Conservation (phyloP, 2,888 invertebrate genomes). For the Chloromyia formosa region DNA sequence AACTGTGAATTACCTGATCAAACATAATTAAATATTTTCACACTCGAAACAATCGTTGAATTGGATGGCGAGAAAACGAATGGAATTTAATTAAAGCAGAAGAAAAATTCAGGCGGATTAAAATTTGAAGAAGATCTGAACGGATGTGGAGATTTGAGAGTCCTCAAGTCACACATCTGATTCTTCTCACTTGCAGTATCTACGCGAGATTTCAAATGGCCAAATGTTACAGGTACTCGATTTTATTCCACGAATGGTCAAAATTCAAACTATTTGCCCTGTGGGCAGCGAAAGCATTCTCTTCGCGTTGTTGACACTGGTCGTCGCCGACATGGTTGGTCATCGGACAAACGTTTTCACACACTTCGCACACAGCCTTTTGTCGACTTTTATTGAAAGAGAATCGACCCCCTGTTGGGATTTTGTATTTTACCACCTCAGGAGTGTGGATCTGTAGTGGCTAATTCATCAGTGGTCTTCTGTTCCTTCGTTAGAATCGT, state of each 20-base stretch:
- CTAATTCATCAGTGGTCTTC: constrained; percentile 29
- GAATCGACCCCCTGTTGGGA: constrained; percentile 33
- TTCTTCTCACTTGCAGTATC: too few relatives aligned
- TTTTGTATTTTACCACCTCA: constrained; percentile 43
- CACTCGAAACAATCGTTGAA: constrained; percentile 61
- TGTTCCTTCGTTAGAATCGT: not conserved
- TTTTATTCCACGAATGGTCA: too few relatives aligned
- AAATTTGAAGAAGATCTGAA: too few relatives aligned
- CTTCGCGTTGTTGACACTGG: constrained; percentile 17
- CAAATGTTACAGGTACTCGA: too few relatives aligned
- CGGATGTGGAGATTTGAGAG: too few relatives aligned
- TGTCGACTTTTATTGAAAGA: constrained; percentile 25
- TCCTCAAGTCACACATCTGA: too few relatives aligned
- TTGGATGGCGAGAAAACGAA: not conserved
- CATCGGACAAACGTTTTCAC: not conserved
- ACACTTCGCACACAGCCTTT: not conserved
- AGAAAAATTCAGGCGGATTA: not conserved
- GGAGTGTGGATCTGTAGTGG: constrained; percentile 32
- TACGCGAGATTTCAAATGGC: too few relatives aligned
- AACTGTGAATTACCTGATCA: constrained; percentile 46
- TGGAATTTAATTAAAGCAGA: constrained; percentile 17
- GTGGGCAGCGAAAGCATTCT: too few relatives aligned
- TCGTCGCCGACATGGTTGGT: constrained; percentile 18
- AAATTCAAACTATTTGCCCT: too few relatives aligned
- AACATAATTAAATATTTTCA: constrained; percentile 61